phyloP scores from a whole-genome alignment of 2,797 vertebrate genomes.

The Mormyrops attenuatus region DNA sequence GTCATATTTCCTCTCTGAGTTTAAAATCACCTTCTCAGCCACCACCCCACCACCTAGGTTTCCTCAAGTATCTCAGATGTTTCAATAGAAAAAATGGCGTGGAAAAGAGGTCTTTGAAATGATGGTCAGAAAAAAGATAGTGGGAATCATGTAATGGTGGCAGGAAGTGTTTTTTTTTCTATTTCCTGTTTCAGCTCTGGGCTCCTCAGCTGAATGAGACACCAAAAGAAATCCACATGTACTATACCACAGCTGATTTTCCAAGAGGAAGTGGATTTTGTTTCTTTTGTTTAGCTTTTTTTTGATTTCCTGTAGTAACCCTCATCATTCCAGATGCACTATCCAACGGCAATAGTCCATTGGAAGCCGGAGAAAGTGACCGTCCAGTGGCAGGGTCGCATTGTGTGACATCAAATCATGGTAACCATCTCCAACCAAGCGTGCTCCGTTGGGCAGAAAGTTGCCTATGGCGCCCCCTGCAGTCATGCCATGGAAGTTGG shows the following conservation, averaged over 20 bases:
- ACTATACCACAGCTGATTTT: constrained; percentile 14
- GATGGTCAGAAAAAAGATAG: constrained; percentile 1
- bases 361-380: not conserved
- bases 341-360: not conserved
- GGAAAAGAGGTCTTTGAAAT: not conserved
- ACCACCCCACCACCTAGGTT: constrained; percentile 39
- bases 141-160: not conserved
- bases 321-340: not conserved
- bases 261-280: not conserved
- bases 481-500: constrained; percentile 82
- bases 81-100: constrained; percentile 10
- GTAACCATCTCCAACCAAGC: constrained; percentile 14
- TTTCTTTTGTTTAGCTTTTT: not conserved
- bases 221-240: not conserved
- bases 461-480: not conserved
- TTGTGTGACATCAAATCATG: not conserved
- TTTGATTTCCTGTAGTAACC: not conserved
- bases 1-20: not conserved
- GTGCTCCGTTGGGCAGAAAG: not conserved
- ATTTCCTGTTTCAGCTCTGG: not conserved
- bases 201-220: not conserved
- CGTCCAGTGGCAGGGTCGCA: not conserved
- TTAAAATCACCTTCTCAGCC: constrained; percentile 38
- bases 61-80: constrained; percentile 24
- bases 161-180: not conserved